These are phyloP conservation scores for Bryconaethiops microstoma DNA, from an alignment of 2,797 vertebrate species.

Conservation along the genomic window DNA sequence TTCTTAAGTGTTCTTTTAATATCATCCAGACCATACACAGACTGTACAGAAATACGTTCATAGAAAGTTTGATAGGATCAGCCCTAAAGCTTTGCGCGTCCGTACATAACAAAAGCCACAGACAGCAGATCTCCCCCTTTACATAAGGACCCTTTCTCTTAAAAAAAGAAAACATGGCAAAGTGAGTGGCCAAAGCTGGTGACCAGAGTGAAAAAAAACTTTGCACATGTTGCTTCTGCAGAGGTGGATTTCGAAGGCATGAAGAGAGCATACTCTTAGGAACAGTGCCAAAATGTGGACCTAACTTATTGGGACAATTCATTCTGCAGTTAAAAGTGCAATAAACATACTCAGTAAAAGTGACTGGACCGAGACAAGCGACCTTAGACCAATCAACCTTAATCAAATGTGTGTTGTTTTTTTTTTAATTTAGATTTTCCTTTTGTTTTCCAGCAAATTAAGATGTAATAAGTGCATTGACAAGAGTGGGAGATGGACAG, in stretches of 20 bases:
- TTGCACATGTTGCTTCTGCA: neutral
- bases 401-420: neutral
- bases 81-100: neutral
- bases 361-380: neutral
- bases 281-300: neutral
- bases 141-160: neutral
- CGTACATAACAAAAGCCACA: neutral
- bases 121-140: neutral
- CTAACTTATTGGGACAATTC: neutral
- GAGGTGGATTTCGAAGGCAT: neutral
- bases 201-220: neutral
- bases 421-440: slow-evolving; percentile 11
- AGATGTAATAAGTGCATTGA: neutral
- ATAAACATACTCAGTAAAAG: neutral
- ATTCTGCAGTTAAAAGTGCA: slow-evolving; percentile 5
- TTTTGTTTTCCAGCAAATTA: slow-evolving; percentile 27
- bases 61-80: slow-evolving; percentile 11
- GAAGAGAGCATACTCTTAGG: neutral
- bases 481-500: neutral
- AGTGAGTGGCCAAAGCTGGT: neutral
- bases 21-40: slow-evolving; percentile 20
- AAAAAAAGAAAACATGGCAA: neutral
- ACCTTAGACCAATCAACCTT: slow-evolving; percentile 11
- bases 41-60: slow-evolving; percentile 21
- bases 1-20: slow-evolving; percentile 16